phyloP scores from a whole-genome alignment of 2,888 invertebrate genomes.

The Andricus curvator region DNA sequence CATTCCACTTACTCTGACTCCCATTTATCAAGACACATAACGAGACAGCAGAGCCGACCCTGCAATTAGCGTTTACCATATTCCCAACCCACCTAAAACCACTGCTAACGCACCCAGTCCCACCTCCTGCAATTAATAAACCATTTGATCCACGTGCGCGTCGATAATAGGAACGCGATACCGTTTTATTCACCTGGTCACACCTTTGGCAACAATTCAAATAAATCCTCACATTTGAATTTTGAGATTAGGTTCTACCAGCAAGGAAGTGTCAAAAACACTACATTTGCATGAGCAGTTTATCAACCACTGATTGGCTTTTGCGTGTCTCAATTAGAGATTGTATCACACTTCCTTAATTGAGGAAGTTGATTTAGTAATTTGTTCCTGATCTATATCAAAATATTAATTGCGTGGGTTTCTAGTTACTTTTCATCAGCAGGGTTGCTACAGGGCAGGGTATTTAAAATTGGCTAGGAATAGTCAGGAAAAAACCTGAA shows the following conservation, averaged over 20 bases:
- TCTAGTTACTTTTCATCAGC: too few relatives aligned
- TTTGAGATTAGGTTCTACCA: not conserved
- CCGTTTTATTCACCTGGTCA: not conserved
- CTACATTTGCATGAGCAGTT: not conserved
- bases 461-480: too few relatives aligned
- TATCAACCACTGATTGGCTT: not conserved
- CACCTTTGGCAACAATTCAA: not conserved
- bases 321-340: not conserved
- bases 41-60: constrained; percentile 43
- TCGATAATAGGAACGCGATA: constrained; percentile 6
- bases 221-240: not conserved
- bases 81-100: constrained; percentile 38
- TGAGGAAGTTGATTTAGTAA: not conserved
- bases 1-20: constrained; percentile 34
- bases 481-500: too few relatives aligned
- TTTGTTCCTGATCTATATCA: not conserved
- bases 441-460: too few relatives aligned
- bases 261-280: not conserved
- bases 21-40: constrained; percentile 42
- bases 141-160: constrained; percentile 17
- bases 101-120: constrained; percentile 24
- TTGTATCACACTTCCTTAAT: not conserved
- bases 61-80: constrained; percentile 41
- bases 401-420: too few relatives aligned
- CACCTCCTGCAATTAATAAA: constrained; percentile 28